Evolutionary conservation across 2,113 vertebrate genomes (phyloP).

Genomic region (Piprites chloris): DNA sequence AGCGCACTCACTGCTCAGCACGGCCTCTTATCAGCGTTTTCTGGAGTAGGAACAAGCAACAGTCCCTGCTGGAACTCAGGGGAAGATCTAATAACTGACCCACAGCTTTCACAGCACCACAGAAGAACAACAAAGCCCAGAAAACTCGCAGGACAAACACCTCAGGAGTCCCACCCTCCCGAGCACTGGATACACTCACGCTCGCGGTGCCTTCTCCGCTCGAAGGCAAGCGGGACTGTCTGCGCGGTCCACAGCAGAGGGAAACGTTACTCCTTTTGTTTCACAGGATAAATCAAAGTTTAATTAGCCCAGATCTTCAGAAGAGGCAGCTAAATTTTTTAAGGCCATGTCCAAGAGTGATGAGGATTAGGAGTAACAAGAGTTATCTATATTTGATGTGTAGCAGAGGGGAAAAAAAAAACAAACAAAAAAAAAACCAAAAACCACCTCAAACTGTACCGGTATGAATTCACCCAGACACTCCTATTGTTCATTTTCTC

Average conservation of each 20-base stretch:
- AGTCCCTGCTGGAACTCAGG: background rate
- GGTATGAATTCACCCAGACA: background rate
- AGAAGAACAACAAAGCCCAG: background rate
- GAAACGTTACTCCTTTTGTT: background rate
- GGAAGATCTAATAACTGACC: background rate
- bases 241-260: background rate
- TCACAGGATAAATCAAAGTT: background rate
- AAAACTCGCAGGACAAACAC: background rate
- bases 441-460: background rate
- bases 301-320: background rate
- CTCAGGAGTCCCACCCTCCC: background rate
- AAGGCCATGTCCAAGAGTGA: background rate
- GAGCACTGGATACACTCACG: rapidly evolving
- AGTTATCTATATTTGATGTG: background rate
- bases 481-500: background rate
- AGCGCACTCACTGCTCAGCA: background rate
- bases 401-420: background rate
- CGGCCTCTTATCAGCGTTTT: background rate
- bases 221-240: background rate
- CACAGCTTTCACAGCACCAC: background rate
- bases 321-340: background rate
- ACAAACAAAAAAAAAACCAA: background rate
- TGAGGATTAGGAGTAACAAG: background rate
- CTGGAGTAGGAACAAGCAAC: background rate
- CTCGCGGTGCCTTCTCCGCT: rapidly evolving